These are phyloP conservation scores for Mesocricetus auratus DNA, from an alignment of 2,113 vertebrate species.

Conservation along the genomic window DNA sequence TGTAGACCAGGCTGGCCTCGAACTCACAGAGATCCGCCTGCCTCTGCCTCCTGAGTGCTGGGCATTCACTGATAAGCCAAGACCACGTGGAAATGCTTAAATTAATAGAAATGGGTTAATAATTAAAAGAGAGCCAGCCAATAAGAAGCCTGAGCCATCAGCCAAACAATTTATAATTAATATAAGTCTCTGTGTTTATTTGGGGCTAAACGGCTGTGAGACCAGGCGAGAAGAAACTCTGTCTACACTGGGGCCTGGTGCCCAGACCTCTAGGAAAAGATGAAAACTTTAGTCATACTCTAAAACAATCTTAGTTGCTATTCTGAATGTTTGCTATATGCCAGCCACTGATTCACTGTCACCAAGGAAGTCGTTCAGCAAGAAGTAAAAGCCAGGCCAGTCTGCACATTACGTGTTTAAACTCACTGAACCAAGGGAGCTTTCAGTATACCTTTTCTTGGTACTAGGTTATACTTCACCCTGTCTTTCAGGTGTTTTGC, in stretches of 20 bases:
- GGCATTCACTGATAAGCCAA: no score
- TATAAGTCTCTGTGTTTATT: no score
- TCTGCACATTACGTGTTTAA: slow-evolving; percentile 5
- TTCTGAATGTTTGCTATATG: not conserved
- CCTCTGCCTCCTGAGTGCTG: no score
- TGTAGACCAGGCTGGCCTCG: no score
- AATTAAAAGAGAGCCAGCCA: no score
- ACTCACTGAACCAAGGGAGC: not conserved
- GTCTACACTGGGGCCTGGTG: not conserved
- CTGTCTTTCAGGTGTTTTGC: not conserved
- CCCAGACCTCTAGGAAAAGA: not conserved
- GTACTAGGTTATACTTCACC: not conserved
- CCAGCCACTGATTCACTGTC: not conserved
- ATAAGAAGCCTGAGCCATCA: no score
- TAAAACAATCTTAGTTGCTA: not conserved
- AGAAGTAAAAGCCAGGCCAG: not conserved
- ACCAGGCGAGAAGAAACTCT: no score
- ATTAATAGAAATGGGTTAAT: no score
- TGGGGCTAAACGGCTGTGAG: no score
- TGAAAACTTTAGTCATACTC: not conserved
- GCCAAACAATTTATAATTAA: no score
- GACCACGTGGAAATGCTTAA: no score
- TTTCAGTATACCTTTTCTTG: not conserved
- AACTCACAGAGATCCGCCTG: no score
- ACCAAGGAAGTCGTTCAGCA: not conserved